Evolutionary conservation across 2,113 vertebrate species (phyloP).

Genomic region (Apodemus sylvaticus): DNA sequence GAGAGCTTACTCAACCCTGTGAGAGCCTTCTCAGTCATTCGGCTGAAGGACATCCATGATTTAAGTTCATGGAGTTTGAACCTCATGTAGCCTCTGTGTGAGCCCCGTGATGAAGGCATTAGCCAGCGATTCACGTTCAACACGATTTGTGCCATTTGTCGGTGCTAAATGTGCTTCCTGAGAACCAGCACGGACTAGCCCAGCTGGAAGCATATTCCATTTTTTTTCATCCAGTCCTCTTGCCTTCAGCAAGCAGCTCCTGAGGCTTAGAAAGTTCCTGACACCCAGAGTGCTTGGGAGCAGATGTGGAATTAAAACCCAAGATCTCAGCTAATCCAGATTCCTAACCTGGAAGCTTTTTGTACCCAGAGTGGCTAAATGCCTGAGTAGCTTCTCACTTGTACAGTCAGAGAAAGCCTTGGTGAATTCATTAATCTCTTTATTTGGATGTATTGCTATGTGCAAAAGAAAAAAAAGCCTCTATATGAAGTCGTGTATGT

Average conservation of each 20-base stretch:
- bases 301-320: constrained; percentile 50
- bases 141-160: neutral
- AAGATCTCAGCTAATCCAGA: constrained; percentile 8
- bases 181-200: neutral
- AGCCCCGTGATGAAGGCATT: neutral
- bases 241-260: neutral
- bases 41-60: constrained; percentile 13
- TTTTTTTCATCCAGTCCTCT: constrained; percentile 10
- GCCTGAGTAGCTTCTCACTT: constrained; percentile 55
- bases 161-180: constrained; percentile 34
- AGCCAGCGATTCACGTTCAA: constrained; percentile 4
- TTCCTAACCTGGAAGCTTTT: constrained; percentile 43
- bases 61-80: constrained; percentile 48
- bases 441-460: constrained; percentile 58
- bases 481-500: constrained; percentile 1
- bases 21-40: constrained; percentile 39
- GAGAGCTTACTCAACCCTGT: neutral
- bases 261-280: neutral
- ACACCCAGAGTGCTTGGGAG: constrained; percentile 11
- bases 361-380: constrained; percentile 5
- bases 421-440: constrained; percentile 64
- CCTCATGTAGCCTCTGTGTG: neutral
- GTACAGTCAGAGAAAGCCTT: constrained; percentile 55
- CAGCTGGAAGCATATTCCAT: neutral
- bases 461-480: neutral